These are phyloP conservation scores for Nemotelus nigrinus DNA, from an alignment of 2,888 invertebrate genomes.

Conservation along the genomic window DNA sequence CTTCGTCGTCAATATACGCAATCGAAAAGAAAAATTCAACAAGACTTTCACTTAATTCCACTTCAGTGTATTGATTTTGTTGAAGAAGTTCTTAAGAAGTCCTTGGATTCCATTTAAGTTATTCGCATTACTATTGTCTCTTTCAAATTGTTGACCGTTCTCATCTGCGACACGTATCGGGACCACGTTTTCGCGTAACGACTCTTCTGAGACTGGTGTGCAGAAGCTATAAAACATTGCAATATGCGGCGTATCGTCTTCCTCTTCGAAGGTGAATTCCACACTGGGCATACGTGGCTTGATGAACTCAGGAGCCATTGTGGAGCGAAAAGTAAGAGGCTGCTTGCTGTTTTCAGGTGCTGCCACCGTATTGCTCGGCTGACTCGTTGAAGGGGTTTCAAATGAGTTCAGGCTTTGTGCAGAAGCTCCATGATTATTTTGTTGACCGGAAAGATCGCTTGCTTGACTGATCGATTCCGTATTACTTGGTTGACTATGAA, in stretches of 20 bases:
- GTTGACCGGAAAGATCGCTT: too few relatives aligned
- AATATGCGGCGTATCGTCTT: constrained; percentile 7
- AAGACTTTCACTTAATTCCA: background rate
- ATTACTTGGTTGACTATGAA: too few relatives aligned
- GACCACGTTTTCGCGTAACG: constrained; percentile 17
- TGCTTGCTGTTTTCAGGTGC: too few relatives aligned
- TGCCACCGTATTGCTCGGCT: too few relatives aligned
- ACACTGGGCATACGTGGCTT: background rate
- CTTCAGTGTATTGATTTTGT: constrained; percentile 13
- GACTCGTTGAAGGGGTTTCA: too few relatives aligned
- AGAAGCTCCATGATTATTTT: too few relatives aligned
- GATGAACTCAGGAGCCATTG: constrained; percentile 12
- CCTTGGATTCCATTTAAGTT: background rate
- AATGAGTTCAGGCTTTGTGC: too few relatives aligned
- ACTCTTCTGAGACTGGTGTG: background rate
- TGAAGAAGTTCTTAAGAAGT: constrained; percentile 2
- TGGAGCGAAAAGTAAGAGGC: constrained; percentile 13
- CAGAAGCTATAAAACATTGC: constrained; percentile 29
- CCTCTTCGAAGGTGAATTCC: background rate
- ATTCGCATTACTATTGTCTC: background rate
- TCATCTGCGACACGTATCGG: constrained; percentile 15
- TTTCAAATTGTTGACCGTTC: background rate
- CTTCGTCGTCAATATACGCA: background rate
- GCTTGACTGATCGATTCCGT: too few relatives aligned
- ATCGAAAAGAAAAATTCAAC: background rate